Conservation (phyloP, 2,888 invertebrate genomes). For the Tromatobia lineatoria region DNA sequence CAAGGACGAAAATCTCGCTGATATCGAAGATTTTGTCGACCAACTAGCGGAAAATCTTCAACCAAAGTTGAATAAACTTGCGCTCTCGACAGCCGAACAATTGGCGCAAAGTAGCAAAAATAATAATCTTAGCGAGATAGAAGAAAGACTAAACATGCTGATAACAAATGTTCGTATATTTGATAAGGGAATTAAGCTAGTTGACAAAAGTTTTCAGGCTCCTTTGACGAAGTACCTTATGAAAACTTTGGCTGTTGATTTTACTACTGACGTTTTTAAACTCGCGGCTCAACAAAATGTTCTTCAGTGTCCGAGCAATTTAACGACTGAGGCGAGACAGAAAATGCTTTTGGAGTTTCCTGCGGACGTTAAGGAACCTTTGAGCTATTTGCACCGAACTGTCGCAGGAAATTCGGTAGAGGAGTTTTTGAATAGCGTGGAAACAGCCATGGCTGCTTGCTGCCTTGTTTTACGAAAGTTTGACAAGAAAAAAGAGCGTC, state of each 20-base stretch:
- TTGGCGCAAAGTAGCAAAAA: conserved; percentile 89
- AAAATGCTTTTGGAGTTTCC: conserved; percentile 90
- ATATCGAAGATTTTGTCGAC: conserved; percentile 91
- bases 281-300: conserved; percentile 91
- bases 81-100: conserved; percentile 90
- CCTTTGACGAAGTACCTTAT: conserved; percentile 93
- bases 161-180: conserved; percentile 92
- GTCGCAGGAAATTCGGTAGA: conserved; percentile 91
- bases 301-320: conserved; percentile 87
- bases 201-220: conserved; percentile 88
- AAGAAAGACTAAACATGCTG: conserved; percentile 92
- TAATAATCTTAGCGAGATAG: conserved; percentile 85
- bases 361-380: conserved; percentile 89
- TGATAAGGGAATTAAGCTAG: conserved; percentile 91
- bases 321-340: conserved; percentile 88
- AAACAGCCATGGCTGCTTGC: conserved; percentile 90
- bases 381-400: conserved; percentile 90
- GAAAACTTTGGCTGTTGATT: conserved; percentile 93
- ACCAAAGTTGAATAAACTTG: conserved; percentile 90
- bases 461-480: conserved; percentile 94
- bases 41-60: conserved; percentile 90
- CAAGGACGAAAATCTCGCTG: conserved; percentile 86
- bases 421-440: conserved; percentile 92
- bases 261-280: conserved; percentile 92
- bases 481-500: conserved; percentile 95